A percentile compares a stretch with the other conserved stretches of the same genome.
phyloP scores from a whole-genome alignment of 1,140 invertebrate species.

The Nephila pilipes region DNA sequence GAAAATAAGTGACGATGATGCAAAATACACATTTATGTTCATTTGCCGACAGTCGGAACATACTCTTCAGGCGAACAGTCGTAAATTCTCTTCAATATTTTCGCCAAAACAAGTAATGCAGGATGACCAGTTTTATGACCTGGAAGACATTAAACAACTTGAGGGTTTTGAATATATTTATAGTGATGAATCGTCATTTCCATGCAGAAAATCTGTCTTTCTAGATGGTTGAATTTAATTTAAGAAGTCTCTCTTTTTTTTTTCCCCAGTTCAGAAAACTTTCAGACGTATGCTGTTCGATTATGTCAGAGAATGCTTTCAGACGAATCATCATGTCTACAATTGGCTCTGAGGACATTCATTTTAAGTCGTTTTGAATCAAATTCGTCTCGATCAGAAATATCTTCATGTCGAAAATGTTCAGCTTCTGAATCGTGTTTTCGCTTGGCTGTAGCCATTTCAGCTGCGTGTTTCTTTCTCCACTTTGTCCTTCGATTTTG shows the following conservation, averaged over 20 bases:
- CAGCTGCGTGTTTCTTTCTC: slow-evolving; percentile 99
- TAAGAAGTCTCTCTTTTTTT: not conserved
- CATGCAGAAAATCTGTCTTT: not conserved
- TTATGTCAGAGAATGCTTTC: slow-evolving; percentile 68
- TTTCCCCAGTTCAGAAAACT: not conserved
- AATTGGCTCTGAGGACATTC: slow-evolving; percentile 59
- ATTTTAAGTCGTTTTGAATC: slow-evolving; percentile 70
- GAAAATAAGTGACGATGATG: not conserved
- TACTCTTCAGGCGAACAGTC: not conserved
- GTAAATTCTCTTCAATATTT: not conserved
- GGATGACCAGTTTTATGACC: not conserved
- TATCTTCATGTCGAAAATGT: slow-evolving; percentile 85
- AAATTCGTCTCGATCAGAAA: slow-evolving; percentile 86
- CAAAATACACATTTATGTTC: not conserved
- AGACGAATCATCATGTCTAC: slow-evolving; percentile 68
- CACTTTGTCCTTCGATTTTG: slow-evolving; percentile 99
- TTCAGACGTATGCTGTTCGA: not conserved
- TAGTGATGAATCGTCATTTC: not conserved
- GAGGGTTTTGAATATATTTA: not conserved
- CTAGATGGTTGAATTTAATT: not conserved
- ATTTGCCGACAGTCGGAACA: not conserved
- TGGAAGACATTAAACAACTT: slow-evolving; percentile 55
- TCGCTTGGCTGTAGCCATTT: slow-evolving; percentile 98
- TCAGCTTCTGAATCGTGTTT: slow-evolving; percentile 94
- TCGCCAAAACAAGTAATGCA: not conserved